Conservation (phyloP, 1,140 invertebrate species). For the Drosophila tani region DNA sequence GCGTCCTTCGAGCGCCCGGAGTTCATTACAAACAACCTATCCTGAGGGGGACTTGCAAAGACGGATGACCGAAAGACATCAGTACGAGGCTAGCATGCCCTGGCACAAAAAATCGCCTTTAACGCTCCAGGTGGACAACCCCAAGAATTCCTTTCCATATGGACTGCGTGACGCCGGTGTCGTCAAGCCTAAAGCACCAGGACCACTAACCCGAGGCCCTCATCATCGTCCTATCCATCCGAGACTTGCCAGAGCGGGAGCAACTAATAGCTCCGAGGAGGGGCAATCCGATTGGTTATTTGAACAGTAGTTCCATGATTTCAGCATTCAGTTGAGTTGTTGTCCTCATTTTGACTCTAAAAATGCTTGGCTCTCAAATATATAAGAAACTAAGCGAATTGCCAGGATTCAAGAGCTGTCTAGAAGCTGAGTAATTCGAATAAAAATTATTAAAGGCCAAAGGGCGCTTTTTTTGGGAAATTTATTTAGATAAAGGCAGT, state of each 20-base stretch:
- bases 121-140: constrained; percentile 5
- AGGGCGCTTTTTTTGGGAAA: too few relatives aligned
- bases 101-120: constrained; percentile 12
- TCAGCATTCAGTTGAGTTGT: background rate
- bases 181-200: background rate
- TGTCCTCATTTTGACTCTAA: background rate
- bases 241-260: background rate
- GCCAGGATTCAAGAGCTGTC: background rate
- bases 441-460: background rate
- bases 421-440: background rate
- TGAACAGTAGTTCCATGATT: constrained; percentile 12
- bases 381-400: background rate
- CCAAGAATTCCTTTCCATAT: constrained; percentile 6
- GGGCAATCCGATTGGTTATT: constrained; percentile 15
- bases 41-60: background rate
- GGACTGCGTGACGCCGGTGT: background rate
- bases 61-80: background rate
- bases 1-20: background rate
- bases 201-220: too few relatives aligned
- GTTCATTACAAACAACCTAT: background rate
- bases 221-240: background rate
- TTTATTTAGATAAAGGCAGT: too few relatives aligned
- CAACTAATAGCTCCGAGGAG: background rate
- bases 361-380: background rate
- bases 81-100: constrained; percentile 2